Evolutionary conservation across 2,113 vertebrate genomes (phyloP).

Genomic region (Equus quagga): DNA sequence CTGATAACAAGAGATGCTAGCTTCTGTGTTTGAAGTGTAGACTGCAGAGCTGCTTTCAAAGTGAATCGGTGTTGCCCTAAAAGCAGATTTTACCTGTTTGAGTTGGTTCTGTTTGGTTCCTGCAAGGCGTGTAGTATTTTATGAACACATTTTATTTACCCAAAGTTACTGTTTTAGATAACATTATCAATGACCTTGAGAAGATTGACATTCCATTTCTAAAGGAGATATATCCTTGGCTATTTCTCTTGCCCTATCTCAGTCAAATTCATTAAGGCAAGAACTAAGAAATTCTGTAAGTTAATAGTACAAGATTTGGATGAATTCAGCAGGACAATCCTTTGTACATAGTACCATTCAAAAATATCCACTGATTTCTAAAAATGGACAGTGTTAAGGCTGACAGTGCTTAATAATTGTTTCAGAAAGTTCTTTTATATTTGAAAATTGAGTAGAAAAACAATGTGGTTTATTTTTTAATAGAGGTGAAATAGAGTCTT

Average conservation of each 20-base stretch:
- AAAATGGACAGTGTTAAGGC: not conserved
- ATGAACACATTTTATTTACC: constrained; percentile 62
- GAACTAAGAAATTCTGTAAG: constrained; percentile 41
- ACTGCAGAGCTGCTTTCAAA: constrained; percentile 77
- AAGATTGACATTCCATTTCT: constrained; percentile 70
- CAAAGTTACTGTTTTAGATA: constrained; percentile 83
- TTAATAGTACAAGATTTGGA: constrained; percentile 31
- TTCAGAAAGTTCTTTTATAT: constrained; percentile 46
- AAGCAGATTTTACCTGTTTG: constrained; percentile 87
- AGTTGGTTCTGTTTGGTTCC: constrained; percentile 79
- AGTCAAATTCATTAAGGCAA: constrained; percentile 41
- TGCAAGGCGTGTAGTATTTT: constrained; percentile 77
- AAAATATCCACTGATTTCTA: constrained; percentile 52
- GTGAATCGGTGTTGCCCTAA: constrained; percentile 69
- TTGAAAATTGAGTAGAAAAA: constrained; percentile 57
- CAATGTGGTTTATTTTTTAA: constrained; percentile 16
- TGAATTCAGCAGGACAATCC: constrained; percentile 1
- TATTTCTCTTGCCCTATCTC: not conserved
- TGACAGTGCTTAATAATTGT: not conserved
- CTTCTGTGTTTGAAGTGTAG: constrained; percentile 81
- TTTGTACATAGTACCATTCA: not conserved
- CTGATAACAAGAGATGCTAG: constrained; percentile 53
- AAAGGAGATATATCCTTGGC: constrained; percentile 53
- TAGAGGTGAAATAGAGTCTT: not conserved
- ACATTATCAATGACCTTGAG: constrained; percentile 83